Base-by-base conservation (phyloP, 2,888 invertebrate species). In the Scaptomyza flava region DNA sequence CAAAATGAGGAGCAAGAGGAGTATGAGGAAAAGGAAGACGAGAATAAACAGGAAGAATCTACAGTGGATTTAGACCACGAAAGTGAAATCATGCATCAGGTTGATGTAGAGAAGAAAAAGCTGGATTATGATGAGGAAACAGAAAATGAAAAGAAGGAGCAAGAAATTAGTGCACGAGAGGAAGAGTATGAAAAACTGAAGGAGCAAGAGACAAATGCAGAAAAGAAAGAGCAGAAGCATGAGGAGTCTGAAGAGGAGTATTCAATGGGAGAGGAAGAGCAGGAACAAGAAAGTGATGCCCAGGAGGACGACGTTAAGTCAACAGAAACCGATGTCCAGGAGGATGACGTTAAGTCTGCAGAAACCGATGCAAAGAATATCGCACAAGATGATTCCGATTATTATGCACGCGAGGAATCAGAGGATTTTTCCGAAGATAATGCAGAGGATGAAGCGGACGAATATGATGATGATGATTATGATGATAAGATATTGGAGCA, bases 381-480 rank as follows among this genome's bases (percentile, higher is more conserved):
- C 3, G 9, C 31, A 8, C 14, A 46, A 1, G 14, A 47, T 9
- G 31, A 31, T 41, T 41, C 41, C 6, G 41, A 41, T 17, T 41
- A 41, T 17, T 4, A 4, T 41, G 41, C 41, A 41, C 17, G 5
- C 0, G 41, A 17, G 14, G 46, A 47, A 43, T 14, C 27, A 0
- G 7, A 43, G 11, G 43, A 43, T 11, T 23, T 12, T 12, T 9
- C 23, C 6, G 31, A 48, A 34, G 27, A 23, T 23, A 34, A 48
- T 11, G 1, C 17, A 17, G 33, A 42, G 1, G 48, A 17, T 3
- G 33, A 45, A 23, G 27, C n/a, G 6, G 36, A 41, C 6, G 48
- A 54, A 5, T 38, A 14, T 36, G 34, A 14, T 23, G 27, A 63
- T 33, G 38, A 41, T 33, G 53, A 62, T n/a, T 34, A 58, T 36